phyloP scores from a whole-genome alignment of 2,113 vertebrate species.

The Otus sunia region DNA sequence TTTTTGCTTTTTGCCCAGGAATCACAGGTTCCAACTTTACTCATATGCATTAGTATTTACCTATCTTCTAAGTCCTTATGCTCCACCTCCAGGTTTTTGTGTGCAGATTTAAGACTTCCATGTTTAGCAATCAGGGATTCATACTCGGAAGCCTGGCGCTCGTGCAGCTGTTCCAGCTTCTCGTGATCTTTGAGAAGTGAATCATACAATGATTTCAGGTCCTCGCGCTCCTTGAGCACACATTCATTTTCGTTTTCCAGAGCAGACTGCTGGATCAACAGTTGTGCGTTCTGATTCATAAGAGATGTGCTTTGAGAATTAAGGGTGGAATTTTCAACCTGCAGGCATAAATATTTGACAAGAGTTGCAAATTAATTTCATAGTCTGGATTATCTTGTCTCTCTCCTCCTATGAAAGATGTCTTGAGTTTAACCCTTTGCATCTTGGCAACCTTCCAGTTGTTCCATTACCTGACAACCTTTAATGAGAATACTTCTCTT shows the following conservation, averaged over 20 bases:
- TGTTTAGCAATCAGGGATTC: constrained; percentile 93
- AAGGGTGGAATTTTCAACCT: constrained; percentile 96
- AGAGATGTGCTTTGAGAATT: constrained; percentile 90
- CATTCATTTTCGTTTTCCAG: constrained; percentile 89
- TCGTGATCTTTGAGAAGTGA: constrained; percentile 92
- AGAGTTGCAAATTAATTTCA: not conserved
- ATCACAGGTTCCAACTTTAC: not conserved
- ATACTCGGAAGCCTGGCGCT: constrained; percentile 89
- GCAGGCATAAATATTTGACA: not conserved
- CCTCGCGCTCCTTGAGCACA: constrained; percentile 87
- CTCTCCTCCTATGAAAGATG: not conserved
- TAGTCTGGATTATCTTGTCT: not conserved
- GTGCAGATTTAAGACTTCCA: constrained; percentile 87
- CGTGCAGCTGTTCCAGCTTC: constrained; percentile 91
- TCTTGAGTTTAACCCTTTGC: not conserved
- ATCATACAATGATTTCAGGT: constrained; percentile 88
- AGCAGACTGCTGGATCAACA: constrained; percentile 88
- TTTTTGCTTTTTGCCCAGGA: not conserved
- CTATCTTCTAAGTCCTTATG: constrained; percentile 94
- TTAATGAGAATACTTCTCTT: not conserved
- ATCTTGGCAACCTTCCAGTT: not conserved
- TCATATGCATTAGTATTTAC: constrained; percentile 61
- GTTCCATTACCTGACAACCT: not conserved
- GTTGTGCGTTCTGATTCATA: constrained; percentile 93
- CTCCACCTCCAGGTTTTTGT: constrained; percentile 92